Conservation (phyloP, 2,797 vertebrate genomes). For the Myotis myotis region DNA sequence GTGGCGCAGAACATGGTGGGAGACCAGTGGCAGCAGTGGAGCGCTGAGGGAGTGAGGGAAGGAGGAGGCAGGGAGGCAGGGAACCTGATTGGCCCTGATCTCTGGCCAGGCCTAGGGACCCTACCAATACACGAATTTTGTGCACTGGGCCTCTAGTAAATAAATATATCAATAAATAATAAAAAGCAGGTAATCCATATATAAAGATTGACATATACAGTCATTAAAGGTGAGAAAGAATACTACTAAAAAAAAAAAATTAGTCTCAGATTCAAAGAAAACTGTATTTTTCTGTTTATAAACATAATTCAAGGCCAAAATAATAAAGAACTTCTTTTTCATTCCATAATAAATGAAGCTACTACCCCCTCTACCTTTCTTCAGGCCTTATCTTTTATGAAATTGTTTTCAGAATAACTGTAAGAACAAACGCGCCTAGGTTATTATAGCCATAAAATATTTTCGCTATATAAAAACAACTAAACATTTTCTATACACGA, state of each 20-base stretch:
- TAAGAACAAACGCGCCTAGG: background rate
- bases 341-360: slow-evolving; percentile 36
- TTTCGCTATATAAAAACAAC: slow-evolving; percentile 16
- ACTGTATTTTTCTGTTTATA: slow-evolving; percentile 18
- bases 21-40: no score
- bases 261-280: background rate
- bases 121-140: no score
- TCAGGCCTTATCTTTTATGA: background rate
- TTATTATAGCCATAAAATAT: background rate
- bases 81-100: no score
- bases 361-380: background rate
- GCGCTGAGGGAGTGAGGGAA: no score
- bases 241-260: background rate
- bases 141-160: no score
- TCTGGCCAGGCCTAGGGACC: no score
- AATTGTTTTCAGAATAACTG: slow-evolving; percentile 19
- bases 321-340: background rate
- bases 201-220: background rate
- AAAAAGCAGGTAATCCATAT: slow-evolving; percentile 4
- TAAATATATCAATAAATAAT: background rate
- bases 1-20: no score
- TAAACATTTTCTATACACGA: background rate
- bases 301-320: slow-evolving; percentile 30
- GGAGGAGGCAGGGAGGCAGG: no score
- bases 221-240: slow-evolving; percentile 5